A percentile compares a stretch with the other conserved stretches of the same genome.
Conservation (phyloP, 2,113 vertebrate genomes). For the Xiphophorus maculatus region DNA sequence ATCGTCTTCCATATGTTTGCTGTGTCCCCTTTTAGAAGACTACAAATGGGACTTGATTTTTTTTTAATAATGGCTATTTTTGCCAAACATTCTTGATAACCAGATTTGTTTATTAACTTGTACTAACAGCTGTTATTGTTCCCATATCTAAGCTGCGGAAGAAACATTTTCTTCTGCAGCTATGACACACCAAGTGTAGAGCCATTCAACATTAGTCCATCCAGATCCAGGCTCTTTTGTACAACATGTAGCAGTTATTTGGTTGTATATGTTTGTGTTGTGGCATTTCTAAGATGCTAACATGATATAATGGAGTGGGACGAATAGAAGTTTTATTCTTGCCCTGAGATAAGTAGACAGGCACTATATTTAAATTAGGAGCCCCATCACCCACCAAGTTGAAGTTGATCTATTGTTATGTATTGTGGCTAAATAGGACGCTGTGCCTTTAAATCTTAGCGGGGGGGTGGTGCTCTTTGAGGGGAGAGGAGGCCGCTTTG, state of each 20-base stretch:
- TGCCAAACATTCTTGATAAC: too few species aligned
- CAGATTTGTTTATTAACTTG: too few species aligned
- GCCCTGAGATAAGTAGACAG: too few species aligned
- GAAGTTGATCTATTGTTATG: slow-evolving; percentile 23
- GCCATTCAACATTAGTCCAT: not conserved
- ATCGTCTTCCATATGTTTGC: not conserved
- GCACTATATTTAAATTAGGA: too few species aligned
- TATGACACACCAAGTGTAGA: not conserved
- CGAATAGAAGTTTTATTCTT: too few species aligned
- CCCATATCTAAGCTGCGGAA: too few species aligned
- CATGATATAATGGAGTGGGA: too few species aligned
- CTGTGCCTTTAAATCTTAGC: slow-evolving; percentile 68
- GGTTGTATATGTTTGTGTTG: not conserved
- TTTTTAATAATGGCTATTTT: too few species aligned
- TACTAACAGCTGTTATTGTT: too few species aligned
- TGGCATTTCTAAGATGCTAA: too few species aligned
- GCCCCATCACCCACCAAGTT: slow-evolving; percentile 9
- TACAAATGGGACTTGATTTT: too few species aligned
- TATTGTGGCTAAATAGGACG: slow-evolving; percentile 15
- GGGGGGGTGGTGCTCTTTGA: slow-evolving; percentile 50
- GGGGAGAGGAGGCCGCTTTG: slow-evolving; percentile 40
- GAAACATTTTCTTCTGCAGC: too few species aligned
- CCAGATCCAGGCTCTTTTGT: not conserved
- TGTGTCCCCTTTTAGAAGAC: not conserved
- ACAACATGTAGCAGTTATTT: not conserved